Evolutionary conservation across 2,888 invertebrate species (phyloP), one percentile per base, ranked within the genome.

Genomic region (Magallana nippona): DNA sequence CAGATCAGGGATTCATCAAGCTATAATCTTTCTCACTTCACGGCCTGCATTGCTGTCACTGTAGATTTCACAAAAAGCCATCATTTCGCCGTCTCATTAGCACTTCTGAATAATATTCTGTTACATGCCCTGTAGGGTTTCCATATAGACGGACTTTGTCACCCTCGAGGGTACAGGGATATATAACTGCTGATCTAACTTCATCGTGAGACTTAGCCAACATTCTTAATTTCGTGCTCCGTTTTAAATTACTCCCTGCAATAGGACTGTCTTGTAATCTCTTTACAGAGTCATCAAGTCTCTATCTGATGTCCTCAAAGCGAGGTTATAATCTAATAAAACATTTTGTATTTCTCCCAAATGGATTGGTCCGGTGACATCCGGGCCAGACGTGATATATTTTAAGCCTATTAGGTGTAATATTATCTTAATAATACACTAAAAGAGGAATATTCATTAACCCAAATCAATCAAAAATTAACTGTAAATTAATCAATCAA

Each of bases 31-130:
- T 27, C 71, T 27, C 22, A 13, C 15, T 27, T 32, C 71, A 27
- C 15, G 27, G 60, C 19, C 71, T 27, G 71, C 17, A 17, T 19
- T 1, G 71, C 71, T 71, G 71, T 71, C 71, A 71, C 71, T 71
- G 55, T 22, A 57, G 56, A 79, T 79, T 57, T 79, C 22, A 27
- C 55, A 56, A 57, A 79, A 79, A 22, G 27, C 79, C 27, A 57
- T 79, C 79, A 79, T 11, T 79, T 79, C 27, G 57, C n/a, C 79
- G 56, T 79, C 79, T 79, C 57, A 79, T 79, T 79, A 79, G 57
- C 79, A 79, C 56, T 27, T 79, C 57, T 79, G 79, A 79, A 79
- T 79, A 79, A 79, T 79, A 79, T 56, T 56, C 79, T 56, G 57
- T 79, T 79, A 79, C 79, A 56, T 79, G 22, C 11, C 13, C 79